phyloP scores from a whole-genome alignment of 2,797 vertebrate species.

The Phataginus tricuspis region DNA sequence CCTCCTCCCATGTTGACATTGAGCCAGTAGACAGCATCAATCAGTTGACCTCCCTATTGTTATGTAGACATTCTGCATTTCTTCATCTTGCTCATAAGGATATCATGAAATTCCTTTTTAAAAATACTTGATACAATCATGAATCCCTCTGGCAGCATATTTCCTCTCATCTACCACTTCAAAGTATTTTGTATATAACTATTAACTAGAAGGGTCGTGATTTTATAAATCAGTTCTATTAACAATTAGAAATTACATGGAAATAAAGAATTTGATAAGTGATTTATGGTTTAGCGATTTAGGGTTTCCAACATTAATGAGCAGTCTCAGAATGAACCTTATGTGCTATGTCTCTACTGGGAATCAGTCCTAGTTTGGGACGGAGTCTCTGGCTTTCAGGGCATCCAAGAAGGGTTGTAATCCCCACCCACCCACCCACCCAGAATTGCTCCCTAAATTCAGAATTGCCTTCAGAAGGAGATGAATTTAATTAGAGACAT shows the following conservation, averaged over 20 bases:
- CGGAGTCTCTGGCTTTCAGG: background rate
- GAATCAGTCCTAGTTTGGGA: slow-evolving; percentile 15
- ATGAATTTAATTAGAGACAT: background rate
- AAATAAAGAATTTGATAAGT: slow-evolving; percentile 34
- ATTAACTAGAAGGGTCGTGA: background rate
- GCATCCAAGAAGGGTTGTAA: background rate
- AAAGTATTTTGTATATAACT: background rate
- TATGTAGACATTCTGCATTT: slow-evolving; percentile 5
- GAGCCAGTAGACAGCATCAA: background rate
- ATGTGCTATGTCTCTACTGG: background rate
- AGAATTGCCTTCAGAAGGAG: slow-evolving; percentile 15
- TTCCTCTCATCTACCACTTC: slow-evolving; percentile 42
- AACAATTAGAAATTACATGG: background rate
- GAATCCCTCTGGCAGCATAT: background rate
- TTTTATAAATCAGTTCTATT: slow-evolving; percentile 19
- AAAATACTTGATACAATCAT: background rate
- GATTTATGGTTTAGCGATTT: background rate
- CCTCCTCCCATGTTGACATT: background rate
- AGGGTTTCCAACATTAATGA: background rate
- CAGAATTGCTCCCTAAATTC: background rate
- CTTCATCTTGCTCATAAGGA: slow-evolving; percentile 21
- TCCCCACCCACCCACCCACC: accelerated
- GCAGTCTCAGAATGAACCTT: background rate
- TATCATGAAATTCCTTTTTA: background rate
- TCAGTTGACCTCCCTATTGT: background rate